Evolutionary conservation across 1,140 invertebrate genomes (phyloP).

Genomic region (Notospermus geniculatus): DNA sequence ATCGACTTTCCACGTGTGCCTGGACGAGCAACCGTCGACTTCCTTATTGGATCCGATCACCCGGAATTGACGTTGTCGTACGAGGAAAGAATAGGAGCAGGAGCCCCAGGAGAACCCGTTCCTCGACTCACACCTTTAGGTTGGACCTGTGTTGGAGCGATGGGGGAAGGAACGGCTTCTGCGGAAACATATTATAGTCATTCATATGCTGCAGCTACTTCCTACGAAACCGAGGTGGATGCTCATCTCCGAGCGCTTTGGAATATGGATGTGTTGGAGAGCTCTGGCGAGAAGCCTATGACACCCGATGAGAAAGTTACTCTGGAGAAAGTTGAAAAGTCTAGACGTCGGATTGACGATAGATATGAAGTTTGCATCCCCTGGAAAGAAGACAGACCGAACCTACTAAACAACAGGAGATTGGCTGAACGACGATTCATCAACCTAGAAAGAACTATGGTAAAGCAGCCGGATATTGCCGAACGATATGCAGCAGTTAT

Average conservation of each 20-base stretch:
- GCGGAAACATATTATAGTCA: background rate
- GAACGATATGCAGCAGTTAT: slow-evolving; percentile 6
- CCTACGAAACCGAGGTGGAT: background rate
- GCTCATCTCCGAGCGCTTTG: background rate
- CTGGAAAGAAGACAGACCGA: slow-evolving; percentile 12
- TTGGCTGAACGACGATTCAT: no score
- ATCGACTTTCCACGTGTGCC: no score
- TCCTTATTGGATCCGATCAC: no score
- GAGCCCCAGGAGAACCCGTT: slow-evolving; percentile 10
- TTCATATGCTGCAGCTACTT: background rate
- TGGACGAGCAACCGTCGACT: no score
- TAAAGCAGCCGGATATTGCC: background rate
- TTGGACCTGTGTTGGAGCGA: slow-evolving; percentile 16
- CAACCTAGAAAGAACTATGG: slow-evolving; percentile 14
- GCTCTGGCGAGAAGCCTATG: no score
- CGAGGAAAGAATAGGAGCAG: background rate
- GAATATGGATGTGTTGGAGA: background rate
- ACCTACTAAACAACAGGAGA: background rate
- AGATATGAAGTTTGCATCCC: slow-evolving; percentile 16
- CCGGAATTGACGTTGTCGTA: no score
- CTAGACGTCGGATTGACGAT: no score
- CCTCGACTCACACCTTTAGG: slow-evolving; percentile 14
- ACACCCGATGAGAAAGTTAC: no score
- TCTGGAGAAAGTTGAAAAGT: no score
- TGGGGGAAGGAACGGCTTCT: background rate